Base-by-base conservation (phyloP, 2,113 vertebrate species). In the Thymallus thymallus region DNA sequence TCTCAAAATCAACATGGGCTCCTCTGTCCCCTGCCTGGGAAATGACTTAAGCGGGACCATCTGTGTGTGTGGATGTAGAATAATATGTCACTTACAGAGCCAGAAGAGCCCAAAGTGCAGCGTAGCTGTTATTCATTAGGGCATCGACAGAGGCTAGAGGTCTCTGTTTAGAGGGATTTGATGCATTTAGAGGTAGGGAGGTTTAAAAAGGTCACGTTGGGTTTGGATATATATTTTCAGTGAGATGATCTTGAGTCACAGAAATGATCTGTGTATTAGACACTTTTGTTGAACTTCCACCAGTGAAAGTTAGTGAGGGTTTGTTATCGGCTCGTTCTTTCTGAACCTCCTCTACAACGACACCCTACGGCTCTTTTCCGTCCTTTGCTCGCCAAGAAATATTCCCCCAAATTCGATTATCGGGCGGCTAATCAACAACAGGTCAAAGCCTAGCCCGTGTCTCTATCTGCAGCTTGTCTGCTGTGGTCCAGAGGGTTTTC, bases 401-500 rank as follows among this genome's bases (percentile, higher is more conserved):
- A 92, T 76, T 80, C 85, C 88, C 81, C 84, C 83, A 93, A 97
- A 98, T 97, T 94, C 89, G 95, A 98, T 98, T 98, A 98, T 94
- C 92, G 92, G 91, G 87, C 91, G 85, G 86, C 93, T 97, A 97
- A 98, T 98, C 94, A 94, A 94, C 81, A 95, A 91, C 96, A 97
- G 96, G 91, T 95, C 92, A 92, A 94, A 90, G 93, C 91, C 76
- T 74, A 90, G 83, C 84, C 83, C 80, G 84, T 82, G 88, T 77
- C 83, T 87, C 65, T 74, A 84, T 78, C 71, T 79, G 82, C 75
- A 75, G 80, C 76, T 72, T 75, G 68, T 61, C 6, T 30, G 32
- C 69, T 58, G 18, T 67, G 69, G 72, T 56, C 6, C 68, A 61
- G 69, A 80, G 71, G 68, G 67, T 45, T 76, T 51, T 67, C 23